phyloP scores from a whole-genome alignment of 2,888 invertebrate species.

The Laothoe populi region DNA sequence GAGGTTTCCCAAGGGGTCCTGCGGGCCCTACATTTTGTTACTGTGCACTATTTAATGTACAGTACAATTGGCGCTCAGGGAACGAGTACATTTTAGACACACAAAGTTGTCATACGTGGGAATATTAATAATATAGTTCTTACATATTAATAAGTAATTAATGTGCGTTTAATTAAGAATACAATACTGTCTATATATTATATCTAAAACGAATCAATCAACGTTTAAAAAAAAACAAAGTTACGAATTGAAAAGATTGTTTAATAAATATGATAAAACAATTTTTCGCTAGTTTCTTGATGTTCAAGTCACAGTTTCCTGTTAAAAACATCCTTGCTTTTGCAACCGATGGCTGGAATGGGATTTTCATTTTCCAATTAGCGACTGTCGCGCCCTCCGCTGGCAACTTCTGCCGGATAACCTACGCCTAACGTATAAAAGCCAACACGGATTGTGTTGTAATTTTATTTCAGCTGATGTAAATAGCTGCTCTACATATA shows the following conservation, averaged over 20 bases:
- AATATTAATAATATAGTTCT: too few relatives aligned
- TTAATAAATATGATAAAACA: not conserved
- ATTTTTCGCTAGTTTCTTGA: conserved; percentile 26
- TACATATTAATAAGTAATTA: not conserved
- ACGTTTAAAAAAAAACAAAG: too few relatives aligned
- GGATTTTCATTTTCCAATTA: conserved; percentile 57
- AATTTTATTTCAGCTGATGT: conserved; percentile 1
- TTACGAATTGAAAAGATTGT: not conserved
- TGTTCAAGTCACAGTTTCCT: conserved; percentile 23
- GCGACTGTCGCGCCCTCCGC: conserved; percentile 35
- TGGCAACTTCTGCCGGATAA: conserved; percentile 29
- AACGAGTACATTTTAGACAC: not conserved
- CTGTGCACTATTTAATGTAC: conserved; percentile 13
- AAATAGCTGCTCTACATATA: not conserved
- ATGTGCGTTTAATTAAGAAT: not conserved
- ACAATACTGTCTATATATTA: too few relatives aligned
- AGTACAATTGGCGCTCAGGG: not conserved
- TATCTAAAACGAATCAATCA: too few relatives aligned
- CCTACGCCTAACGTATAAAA: conserved; percentile 20
- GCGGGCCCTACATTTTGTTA: conserved; percentile 14
- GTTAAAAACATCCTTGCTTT: conserved; percentile 27
- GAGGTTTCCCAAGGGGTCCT: conserved; percentile 27
- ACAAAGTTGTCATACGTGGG: not conserved
- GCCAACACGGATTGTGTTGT: conserved; percentile 2
- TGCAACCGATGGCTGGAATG: conserved; percentile 38